These are phyloP conservation scores for Ailurus styani DNA, from an alignment of 2,113 vertebrate genomes.

Conservation along the genomic window DNA sequence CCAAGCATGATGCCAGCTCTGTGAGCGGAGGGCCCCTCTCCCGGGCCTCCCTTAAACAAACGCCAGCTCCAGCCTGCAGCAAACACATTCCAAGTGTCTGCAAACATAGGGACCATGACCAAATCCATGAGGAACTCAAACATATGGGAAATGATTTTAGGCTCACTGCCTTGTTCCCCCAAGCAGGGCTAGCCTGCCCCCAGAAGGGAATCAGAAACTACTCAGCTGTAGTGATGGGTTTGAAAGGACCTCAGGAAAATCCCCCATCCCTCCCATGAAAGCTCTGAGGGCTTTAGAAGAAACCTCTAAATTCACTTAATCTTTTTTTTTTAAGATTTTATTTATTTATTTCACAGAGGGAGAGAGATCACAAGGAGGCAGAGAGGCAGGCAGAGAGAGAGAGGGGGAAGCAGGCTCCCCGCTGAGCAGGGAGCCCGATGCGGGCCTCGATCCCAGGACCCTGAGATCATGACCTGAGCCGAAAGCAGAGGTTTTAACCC, in stretches of 20 bases:
- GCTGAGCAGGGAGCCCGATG: too few species aligned
- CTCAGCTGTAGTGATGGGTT: background rate
- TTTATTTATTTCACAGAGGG: too few species aligned
- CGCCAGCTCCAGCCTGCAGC: background rate
- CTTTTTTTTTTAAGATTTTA: too few species aligned
- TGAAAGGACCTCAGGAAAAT: background rate
- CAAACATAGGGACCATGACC: conserved; percentile 25
- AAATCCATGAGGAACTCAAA: background rate
- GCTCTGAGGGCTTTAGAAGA: background rate
- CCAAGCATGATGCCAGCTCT: background rate
- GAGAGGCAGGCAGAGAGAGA: too few species aligned
- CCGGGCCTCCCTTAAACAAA: background rate
- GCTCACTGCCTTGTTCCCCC: background rate
- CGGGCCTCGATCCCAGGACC: too few species aligned
- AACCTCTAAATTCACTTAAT: background rate
- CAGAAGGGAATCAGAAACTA: background rate
- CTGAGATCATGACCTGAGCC: too few species aligned
- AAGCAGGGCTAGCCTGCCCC: background rate
- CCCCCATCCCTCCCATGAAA: background rate
- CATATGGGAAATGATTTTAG: conserved; percentile 7
- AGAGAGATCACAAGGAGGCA: too few species aligned
- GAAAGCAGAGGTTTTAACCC: too few species aligned
- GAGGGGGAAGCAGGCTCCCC: too few species aligned
- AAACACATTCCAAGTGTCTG: background rate
- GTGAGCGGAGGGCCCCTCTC: background rate